Evolutionary conservation across 2,797 vertebrate genomes (phyloP).

Genomic region (Onychomys arenicola): DNA sequence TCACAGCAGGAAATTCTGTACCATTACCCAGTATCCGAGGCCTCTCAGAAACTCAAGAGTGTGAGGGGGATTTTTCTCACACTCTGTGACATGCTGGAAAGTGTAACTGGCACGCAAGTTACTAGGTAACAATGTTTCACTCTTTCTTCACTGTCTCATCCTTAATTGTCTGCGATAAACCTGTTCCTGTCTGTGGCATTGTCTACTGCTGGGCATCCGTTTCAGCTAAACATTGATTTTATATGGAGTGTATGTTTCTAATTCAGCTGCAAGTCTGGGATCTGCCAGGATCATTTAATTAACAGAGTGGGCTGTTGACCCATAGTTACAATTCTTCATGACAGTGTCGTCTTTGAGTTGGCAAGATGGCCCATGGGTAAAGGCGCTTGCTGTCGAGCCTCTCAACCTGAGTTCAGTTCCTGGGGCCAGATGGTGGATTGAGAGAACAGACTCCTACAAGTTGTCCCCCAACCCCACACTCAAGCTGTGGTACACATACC

Average conservation of each 20-base stretch:
- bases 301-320: background rate
- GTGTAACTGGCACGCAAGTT: slow-evolving; percentile 93
- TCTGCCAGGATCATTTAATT: slow-evolving; percentile 1
- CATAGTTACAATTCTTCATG: slow-evolving; percentile 9
- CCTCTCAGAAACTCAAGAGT: slow-evolving; percentile 94
- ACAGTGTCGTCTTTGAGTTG: background rate
- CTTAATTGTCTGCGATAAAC: no score
- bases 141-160: background rate
- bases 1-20: slow-evolving; percentile 96
- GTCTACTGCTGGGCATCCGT: background rate
- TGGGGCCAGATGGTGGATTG: background rate
- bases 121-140: slow-evolving; percentile 91
- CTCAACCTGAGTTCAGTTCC: no score
- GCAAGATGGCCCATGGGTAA: background rate
- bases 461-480: background rate
- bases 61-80: slow-evolving; percentile 98
- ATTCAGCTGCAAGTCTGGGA: background rate
- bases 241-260: background rate
- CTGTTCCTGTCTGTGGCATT: background rate
- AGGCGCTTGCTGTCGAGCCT: background rate
- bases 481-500: background rate
- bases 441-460: background rate
- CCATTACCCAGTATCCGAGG: slow-evolving; percentile 94
- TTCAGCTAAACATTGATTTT: background rate
- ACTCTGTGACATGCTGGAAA: slow-evolving; percentile 97